These are phyloP conservation scores for Calephelis perditalis DNA, from an alignment of 2,888 invertebrate species.

Conservation along the genomic window DNA sequence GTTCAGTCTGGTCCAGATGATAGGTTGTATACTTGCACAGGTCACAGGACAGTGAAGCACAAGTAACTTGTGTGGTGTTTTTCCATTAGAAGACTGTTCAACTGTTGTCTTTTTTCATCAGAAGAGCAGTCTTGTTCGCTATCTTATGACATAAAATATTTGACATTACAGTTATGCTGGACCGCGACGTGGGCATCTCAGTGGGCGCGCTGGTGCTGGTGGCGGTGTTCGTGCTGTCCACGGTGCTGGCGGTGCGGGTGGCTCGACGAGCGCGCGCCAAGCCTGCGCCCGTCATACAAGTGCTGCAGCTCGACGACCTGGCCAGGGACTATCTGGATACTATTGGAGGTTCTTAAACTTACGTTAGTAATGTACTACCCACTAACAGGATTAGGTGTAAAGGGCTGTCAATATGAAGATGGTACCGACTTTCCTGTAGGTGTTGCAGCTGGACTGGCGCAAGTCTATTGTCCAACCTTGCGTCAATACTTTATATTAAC, in stretches of 20 bases:
- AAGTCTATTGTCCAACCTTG: no score
- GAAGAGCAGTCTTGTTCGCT: no score
- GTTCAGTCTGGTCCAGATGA: no score
- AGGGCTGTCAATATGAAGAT: not conserved
- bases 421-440: not conserved
- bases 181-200: constrained; percentile 64
- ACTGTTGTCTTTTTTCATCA: not conserved
- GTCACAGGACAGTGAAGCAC: no score
- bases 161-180: constrained; percentile 50
- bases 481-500: no score
- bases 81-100: no score
- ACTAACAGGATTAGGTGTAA: constrained; percentile 9
- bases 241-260: constrained; percentile 46
- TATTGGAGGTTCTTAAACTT: constrained; percentile 49
- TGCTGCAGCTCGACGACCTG: constrained; percentile 63
- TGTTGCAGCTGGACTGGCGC: not conserved
- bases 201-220: constrained; percentile 59
- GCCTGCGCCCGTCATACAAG: constrained; percentile 61
- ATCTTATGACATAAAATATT: not conserved
- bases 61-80: no score
- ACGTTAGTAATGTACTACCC: constrained; percentile 17
- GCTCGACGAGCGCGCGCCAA: constrained; percentile 51
- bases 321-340: constrained; percentile 62
- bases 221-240: constrained; percentile 53
- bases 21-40: no score